These are phyloP conservation scores for Pseudomugil tenellus DNA, from an alignment of 2,797 vertebrate species.

Conservation along the genomic window DNA sequence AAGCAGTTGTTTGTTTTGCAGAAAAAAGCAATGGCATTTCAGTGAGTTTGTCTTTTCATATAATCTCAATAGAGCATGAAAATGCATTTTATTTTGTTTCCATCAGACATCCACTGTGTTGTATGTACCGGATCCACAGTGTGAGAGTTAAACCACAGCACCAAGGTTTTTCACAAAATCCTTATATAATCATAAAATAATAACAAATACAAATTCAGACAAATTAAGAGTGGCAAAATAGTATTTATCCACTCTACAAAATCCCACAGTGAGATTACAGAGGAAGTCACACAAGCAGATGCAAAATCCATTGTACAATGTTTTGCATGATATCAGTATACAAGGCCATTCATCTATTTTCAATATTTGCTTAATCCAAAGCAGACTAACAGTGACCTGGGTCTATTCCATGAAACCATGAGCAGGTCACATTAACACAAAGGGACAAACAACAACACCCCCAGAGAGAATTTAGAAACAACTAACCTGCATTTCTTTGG, in stretches of 20 bases:
- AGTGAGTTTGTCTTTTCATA: not conserved
- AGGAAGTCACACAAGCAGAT: not conserved
- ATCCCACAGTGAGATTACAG: not conserved
- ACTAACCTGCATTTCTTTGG: no score
- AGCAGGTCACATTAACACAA: not conserved
- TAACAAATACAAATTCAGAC: not conserved
- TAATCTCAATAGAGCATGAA: not conserved
- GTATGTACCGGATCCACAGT: not conserved
- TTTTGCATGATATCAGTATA: not conserved
- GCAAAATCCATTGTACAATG: not conserved
- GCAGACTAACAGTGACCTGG: not conserved
- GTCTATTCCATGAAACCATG: not conserved
- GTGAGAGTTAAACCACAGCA: conserved; percentile 6
- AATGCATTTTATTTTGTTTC: not conserved
- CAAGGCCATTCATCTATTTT: not conserved
- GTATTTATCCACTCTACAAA: not conserved
- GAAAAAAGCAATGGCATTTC: no score
- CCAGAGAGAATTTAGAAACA: not conserved
- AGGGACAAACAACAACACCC: not conserved
- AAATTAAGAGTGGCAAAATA: not conserved
- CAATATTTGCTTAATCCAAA: not conserved
- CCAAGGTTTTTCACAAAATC: conserved; percentile 3
- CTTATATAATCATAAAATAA: not conserved
- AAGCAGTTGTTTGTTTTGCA: no score
- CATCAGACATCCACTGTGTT: not conserved